Conservation (phyloP, 1,140 invertebrate genomes). For the Anoplolepis gracilipes region DNA sequence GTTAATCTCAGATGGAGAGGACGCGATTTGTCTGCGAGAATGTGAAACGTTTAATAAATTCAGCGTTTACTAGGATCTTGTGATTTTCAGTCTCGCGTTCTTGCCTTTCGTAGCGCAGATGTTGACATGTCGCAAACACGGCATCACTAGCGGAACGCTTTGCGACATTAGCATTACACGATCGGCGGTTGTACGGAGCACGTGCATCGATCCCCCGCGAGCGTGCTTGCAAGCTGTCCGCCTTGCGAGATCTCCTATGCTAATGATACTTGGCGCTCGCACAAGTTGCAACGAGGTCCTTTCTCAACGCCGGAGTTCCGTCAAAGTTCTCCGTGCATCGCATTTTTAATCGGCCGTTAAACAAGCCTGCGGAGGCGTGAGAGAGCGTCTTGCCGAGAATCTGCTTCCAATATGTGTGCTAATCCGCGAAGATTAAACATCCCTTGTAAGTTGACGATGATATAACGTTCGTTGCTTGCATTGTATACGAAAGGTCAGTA, state of each 20-base stretch:
- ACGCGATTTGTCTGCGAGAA: background rate
- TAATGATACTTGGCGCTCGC: background rate
- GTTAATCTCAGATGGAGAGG: background rate
- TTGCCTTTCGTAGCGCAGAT: background rate
- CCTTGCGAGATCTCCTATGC: background rate
- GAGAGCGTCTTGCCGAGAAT: background rate
- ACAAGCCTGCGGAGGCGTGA: background rate
- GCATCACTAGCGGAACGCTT: background rate
- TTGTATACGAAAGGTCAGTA: background rate
- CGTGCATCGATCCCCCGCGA: slow-evolving; percentile 17
- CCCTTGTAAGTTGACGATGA: background rate
- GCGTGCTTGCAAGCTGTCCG: slow-evolving; percentile 24
- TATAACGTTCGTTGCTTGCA: background rate
- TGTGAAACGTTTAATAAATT: slow-evolving; percentile 19
- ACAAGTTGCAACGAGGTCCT: slow-evolving; percentile 22
- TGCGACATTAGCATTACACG: slow-evolving; percentile 25
- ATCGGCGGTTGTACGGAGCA: background rate
- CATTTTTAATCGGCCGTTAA: slow-evolving; percentile 27
- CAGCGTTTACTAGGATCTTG: background rate
- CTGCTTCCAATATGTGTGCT: slow-evolving; percentile 1
- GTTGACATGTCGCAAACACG: slow-evolving; percentile 12
- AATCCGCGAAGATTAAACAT: slow-evolving; percentile 15
- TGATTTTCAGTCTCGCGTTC: background rate
- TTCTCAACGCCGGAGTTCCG: background rate
- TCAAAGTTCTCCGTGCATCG: background rate